Base-by-base conservation (phyloP, 2,797 vertebrate species). In the Gobionotothen gibberifrons region DNA sequence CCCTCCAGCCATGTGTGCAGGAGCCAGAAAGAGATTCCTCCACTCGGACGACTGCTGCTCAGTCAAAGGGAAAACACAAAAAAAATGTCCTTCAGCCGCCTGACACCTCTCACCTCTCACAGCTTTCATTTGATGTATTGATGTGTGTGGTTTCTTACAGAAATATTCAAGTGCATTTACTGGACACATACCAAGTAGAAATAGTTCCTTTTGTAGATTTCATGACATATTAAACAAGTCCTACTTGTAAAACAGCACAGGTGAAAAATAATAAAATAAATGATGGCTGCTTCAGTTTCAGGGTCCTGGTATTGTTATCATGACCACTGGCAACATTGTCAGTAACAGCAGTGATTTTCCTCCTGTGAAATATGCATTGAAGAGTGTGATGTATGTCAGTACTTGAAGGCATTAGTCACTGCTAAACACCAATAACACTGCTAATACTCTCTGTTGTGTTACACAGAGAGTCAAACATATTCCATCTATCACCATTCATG, bases 21-120 rank as follows among this genome's bases (percentile, higher is more conserved):
- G 66, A 76, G 86, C 76, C 74, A 80, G 81, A 67, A 77, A 84
- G 83, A 80, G 84, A 89, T 87, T 87, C 80, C 89, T 84, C 63
- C 75, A 76, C 70, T 84, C 42, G 49, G 72, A 73, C 42, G 46
- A 53, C 69, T 78, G 85, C 68, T 81, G 82, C 79, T 82, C 81
- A 85, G 66, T 71, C 81, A 58, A 73, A 72, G 26, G 72, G 61
- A 85, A 85, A 83, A 76, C 61, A 72, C 55, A 76, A 62, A 82
- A 82, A 26, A 72, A 78, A 59, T 58, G 51, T 55, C 44, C 59
- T 61, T 67, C 42, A 76, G 68, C 42, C 17, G 1, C 51, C 65
- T 69, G 72, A 19, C 62, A n/a, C n/a, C 14, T 17, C 58, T 82
- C 72, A 66, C 53, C 57, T 52, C 52, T 52, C 65, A 6, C 64